phyloP scores from a whole-genome alignment of 2,113 vertebrate genomes.

The Ophthalmolycus amberensis region DNA sequence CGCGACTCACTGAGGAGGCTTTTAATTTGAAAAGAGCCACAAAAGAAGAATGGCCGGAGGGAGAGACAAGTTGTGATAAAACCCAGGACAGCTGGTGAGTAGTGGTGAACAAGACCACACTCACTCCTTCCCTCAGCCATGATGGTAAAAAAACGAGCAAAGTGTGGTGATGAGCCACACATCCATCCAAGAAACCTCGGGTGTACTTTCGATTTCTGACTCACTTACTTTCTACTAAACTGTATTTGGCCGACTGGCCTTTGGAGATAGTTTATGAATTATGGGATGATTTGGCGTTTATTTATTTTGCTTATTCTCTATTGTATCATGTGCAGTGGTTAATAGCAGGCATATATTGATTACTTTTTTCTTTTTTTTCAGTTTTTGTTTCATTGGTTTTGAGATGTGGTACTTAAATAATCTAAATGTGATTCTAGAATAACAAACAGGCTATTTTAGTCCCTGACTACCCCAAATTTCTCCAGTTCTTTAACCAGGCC shows the following conservation, averaged over 20 bases:
- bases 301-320: background rate
- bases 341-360: background rate
- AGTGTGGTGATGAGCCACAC: background rate
- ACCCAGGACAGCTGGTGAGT: constrained; percentile 77
- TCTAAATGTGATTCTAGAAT: constrained; percentile 14
- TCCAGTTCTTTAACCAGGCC: constrained; percentile 65
- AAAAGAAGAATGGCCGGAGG: constrained; percentile 32
- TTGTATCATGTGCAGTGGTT: background rate
- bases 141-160: constrained; percentile 4
- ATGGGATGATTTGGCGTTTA: background rate
- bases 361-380: background rate
- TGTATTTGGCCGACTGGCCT: background rate
- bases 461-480: constrained; percentile 46
- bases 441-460: constrained; percentile 32
- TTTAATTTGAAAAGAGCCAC: constrained; percentile 40
- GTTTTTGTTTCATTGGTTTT: background rate
- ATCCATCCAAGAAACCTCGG: background rate
- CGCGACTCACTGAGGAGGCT: constrained; percentile 54
- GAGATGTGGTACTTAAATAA: constrained; percentile 10
- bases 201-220: background rate
- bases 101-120: constrained; percentile 12
- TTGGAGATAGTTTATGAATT: background rate
- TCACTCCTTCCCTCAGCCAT: constrained; percentile 20
- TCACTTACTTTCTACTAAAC: background rate
- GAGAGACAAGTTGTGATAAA: constrained; percentile 30